Base-by-base conservation (phyloP, 2,797 vertebrate genomes). In the Lacerta viridis region DNA sequence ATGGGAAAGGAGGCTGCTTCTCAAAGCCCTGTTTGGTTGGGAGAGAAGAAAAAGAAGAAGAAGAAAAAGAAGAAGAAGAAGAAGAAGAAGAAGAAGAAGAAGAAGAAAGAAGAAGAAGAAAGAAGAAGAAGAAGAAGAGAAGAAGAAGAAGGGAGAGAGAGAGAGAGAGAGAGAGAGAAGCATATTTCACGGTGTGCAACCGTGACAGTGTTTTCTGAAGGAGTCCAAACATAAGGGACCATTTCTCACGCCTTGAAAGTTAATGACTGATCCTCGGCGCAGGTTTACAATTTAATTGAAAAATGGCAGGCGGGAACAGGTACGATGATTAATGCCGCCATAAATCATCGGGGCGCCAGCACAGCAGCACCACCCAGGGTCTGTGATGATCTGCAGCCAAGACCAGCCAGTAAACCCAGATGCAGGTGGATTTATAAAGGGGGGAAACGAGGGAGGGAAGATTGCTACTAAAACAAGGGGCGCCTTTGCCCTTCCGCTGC, bases 241-340 rank as follows among this genome's bases (percentile, higher is more conserved):
- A 89, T 90, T 93, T 93, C 92, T 94, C 88, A 90, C 20, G 91
- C 82, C 90, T 91, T 94, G 83, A 82, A 93, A 95, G 88, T 81
- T 95, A 94, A 92, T 85, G 84, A 92, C 25, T 91, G 72, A 71
- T 96, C 81, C 85, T 93, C 85, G 74, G 74, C 78, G 87, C 61
- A 94, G 88, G 91, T 87, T 89, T 91, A 92, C 41, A 93, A 91
- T 90, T 92, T 93, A 93, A 94, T 91, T 91, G 68, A 80, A 94
- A 92, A 94, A 87, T 0, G 29, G 55, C 88, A 75, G 91, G 88
- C 89, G 79, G 92, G 43, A 92, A 84, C 92, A 89, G 55, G 87
- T 84, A 90, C 88, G 87, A 87, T 91, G 78, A 89, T 88, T 86
- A 89, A 89, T 8, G 0, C 20, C 27, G 36, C 59, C 93, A 36